Base-by-base conservation (phyloP, 2,888 invertebrate species). In the Cartodere bifasciata region DNA sequence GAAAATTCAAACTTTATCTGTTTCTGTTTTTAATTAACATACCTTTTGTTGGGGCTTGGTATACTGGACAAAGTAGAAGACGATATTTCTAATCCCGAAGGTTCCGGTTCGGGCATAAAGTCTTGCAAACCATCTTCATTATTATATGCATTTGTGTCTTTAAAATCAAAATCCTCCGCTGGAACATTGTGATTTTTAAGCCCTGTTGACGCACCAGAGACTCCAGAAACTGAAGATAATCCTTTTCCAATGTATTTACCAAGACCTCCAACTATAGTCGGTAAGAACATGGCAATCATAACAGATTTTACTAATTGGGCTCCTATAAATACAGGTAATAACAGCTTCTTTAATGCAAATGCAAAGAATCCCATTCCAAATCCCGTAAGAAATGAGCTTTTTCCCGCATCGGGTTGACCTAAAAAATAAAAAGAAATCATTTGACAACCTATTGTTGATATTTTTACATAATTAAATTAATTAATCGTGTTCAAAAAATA, bases 211-310 rank as follows among this genome's bases (percentile, higher is more conserved):
- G 62, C 57, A n/a, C 60, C 48, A 48, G 72, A 37, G 56, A 72
- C 53, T 4, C 70, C 70, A 2, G 73, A 72, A 43, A 74, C 64
- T 4, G 73, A 72, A 50, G 68, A 54, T 52, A 65, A 41, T 24
- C 86, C 85, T 71, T 86, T 86, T 33, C 84, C 83, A 34, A 85
- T 72, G 37, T 86, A 70, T 60, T 84, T 84, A 29, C 84, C 84
- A 34, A 86, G 69, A 45, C 82, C 81, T 31, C 86, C 85, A 39
- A 87, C 65, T 35, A 87, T 74, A 36, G 83, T 82, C 1, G 86
- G 86, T 52, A 87, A 66, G 58, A 88, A 86, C 64, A 87, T 72
- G 5, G 85, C 86, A 16, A 87, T 68, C 13, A 87, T 62, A 25
- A 86, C 70, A 17, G 83, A 82, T 60, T 88, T 88, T 46, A 85